A percentile compares a stretch with the other conserved stretches of the same genome.
Conservation (phyloP, 1,140 invertebrate species). For the Atta colombica region DNA sequence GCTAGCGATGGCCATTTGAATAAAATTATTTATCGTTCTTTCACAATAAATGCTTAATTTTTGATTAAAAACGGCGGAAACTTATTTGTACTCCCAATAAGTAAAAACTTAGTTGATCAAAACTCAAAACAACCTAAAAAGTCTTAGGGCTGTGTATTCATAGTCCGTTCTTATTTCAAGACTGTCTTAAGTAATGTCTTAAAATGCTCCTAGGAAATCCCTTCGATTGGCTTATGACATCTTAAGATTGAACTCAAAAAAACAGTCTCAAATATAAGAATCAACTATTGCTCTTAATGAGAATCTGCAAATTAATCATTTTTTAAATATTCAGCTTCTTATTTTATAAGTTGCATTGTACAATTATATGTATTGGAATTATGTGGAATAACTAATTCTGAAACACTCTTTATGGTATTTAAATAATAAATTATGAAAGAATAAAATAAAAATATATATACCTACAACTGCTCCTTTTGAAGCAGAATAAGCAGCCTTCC, state of each 20-base stretch:
- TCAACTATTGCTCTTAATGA: neutral
- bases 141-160: no score
- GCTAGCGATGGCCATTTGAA: no score
- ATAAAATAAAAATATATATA: constrained; percentile 2
- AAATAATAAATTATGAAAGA: neutral
- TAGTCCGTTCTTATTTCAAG: no score
- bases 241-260: no score
- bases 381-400: neutral
- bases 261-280: no score
- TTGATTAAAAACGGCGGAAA: no score
- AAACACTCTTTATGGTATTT: neutral
- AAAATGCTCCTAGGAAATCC: no score
- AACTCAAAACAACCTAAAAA: neutral
- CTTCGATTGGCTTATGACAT: no score
- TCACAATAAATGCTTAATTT: no score
- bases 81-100: neutral
- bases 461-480: constrained; percentile 95
- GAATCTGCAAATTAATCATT: neutral
- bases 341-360: neutral
- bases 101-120: neutral
- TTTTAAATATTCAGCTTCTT: neutral
- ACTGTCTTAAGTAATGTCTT: no score
- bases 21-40: no score
- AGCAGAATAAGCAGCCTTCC: constrained; percentile 97
- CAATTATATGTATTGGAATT: neutral